Conservation (phyloP, 2,797 vertebrate species). For the Protosalanx chinensis region DNA sequence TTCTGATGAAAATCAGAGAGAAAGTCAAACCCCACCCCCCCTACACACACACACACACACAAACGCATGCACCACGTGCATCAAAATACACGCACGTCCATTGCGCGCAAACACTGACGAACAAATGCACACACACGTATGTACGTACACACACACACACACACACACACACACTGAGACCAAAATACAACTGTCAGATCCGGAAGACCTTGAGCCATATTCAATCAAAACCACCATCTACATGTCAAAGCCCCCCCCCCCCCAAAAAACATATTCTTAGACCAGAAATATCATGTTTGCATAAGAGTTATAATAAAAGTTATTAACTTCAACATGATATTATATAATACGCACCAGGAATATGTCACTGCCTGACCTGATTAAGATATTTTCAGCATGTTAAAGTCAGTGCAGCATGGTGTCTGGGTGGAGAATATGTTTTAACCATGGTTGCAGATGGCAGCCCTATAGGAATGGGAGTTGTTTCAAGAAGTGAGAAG, state of each 20-base stretch:
- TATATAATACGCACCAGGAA: neutral
- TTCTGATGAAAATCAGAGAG: slow-evolving; percentile 19
- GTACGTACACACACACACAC: slow-evolving; percentile 18
- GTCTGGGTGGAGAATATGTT: neutral
- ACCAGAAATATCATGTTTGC: neutral
- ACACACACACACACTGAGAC: neutral
- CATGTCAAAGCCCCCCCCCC: slow-evolving; percentile 4
- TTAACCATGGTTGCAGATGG: neutral
- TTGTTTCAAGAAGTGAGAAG: neutral
- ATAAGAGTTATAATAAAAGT: too few species aligned
- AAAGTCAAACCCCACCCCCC: slow-evolving; percentile 1
- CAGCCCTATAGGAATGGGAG: neutral
- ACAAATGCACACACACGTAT: slow-evolving; percentile 15
- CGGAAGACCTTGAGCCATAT: slow-evolving; percentile 14
- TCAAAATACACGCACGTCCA: slow-evolving; percentile 19
- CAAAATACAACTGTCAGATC: slow-evolving; percentile 4
- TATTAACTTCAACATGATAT: neutral
- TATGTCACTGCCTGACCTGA: too few species aligned
- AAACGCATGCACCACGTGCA: slow-evolving; percentile 14
- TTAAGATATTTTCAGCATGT: neutral
- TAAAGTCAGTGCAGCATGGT: neutral
- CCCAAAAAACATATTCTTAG: neutral
- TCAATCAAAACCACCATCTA: slow-evolving; percentile 33
- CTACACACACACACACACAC: slow-evolving; percentile 16
- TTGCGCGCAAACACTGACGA: neutral